Evolutionary conservation across 2,888 invertebrate species (phyloP).

Genomic region (Oxyteleia sp.): DNA sequence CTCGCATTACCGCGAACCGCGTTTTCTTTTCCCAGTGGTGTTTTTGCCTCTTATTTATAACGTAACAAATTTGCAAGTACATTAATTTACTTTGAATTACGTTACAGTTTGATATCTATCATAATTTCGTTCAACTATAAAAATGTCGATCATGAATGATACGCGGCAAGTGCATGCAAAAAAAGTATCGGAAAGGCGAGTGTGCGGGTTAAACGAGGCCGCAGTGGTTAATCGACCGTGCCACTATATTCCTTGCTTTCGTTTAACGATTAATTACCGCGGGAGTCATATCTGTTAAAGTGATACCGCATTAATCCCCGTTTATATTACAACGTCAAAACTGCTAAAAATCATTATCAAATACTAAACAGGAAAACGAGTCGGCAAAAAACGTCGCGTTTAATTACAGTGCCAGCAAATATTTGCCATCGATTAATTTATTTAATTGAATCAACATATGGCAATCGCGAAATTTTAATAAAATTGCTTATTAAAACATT

Average conservation of each 20-base stretch:
- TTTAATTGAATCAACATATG: slow-evolving; percentile 21
- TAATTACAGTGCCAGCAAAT: slow-evolving; percentile 19
- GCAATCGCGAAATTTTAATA: too few relatives aligned
- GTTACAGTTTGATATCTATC: slow-evolving; percentile 66
- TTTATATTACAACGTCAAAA: slow-evolving; percentile 63
- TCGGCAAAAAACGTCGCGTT: slow-evolving; percentile 35
- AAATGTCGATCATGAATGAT: slow-evolving; percentile 68
- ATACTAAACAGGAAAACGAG: slow-evolving; percentile 40
- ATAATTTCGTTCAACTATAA: slow-evolving; percentile 59
- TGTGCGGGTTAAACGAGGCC: slow-evolving; percentile 71
- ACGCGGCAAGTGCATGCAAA: slow-evolving; percentile 63
- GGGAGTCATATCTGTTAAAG: slow-evolving; percentile 64
- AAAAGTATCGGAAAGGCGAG: slow-evolving; percentile 65
- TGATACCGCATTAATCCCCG: slow-evolving; percentile 66
- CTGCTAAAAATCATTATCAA: slow-evolving; percentile 60
- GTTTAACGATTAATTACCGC: slow-evolving; percentile 73
- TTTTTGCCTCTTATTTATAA: slow-evolving; percentile 50
- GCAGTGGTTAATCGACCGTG: slow-evolving; percentile 75
- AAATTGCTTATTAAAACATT: neutral
- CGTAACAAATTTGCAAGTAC: slow-evolving; percentile 67
- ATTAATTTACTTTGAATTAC: slow-evolving; percentile 68
- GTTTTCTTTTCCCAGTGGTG: slow-evolving; percentile 26
- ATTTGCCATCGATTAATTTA: slow-evolving; percentile 16
- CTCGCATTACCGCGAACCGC: slow-evolving; percentile 3
- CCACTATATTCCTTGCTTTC: slow-evolving; percentile 73